These are phyloP conservation scores for Tor tambroides DNA, from an alignment of 2,113 vertebrate species.

Conservation along the genomic window DNA sequence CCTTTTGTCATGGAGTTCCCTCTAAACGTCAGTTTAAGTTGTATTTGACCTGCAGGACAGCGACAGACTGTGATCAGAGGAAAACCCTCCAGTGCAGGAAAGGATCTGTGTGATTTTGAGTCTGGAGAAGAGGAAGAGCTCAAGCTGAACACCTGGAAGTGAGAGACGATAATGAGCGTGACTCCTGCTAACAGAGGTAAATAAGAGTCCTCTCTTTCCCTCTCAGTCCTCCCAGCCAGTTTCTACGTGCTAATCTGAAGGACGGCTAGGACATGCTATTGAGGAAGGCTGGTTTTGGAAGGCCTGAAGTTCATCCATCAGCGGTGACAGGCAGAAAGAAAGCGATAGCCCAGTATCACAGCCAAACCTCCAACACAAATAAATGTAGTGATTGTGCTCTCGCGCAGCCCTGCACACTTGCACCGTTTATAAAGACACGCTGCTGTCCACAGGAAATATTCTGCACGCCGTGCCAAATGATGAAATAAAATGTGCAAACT, in stretches of 20 bases:
- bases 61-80: neutral
- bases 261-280: neutral
- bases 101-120: no score
- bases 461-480: neutral
- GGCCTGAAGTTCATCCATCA: neutral
- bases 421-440: neutral
- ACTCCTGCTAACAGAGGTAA: constrained; percentile 63
- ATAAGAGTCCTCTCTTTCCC: constrained; percentile 36
- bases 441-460: neutral
- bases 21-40: neutral
- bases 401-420: no score
- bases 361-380: neutral
- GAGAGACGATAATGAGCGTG: constrained; percentile 66
- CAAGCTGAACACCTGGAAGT: constrained; percentile 82
- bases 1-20: neutral
- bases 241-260: neutral
- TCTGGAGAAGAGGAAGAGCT: constrained; percentile 8
- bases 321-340: neutral
- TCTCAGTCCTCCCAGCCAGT: neutral
- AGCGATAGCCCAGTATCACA: neutral
- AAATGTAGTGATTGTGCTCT: neutral
- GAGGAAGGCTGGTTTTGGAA: neutral
- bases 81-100: no score
- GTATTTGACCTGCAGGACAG: neutral
- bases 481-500: neutral